Base-by-base conservation (phyloP, 2,797 vertebrate species). In the Austrolebias charrua region DNA sequence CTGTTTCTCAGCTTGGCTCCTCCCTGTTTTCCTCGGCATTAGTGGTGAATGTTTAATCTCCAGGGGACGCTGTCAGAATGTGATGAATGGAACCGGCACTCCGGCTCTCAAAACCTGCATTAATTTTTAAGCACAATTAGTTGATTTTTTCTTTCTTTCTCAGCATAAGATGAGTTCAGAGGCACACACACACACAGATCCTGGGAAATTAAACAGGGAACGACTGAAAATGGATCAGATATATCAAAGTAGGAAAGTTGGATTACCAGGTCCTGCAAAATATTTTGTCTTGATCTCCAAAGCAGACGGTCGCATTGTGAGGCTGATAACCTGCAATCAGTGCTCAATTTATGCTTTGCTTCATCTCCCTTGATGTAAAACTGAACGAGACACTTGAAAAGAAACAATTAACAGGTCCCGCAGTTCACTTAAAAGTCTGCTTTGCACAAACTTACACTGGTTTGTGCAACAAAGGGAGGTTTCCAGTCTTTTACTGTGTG, bases 91-190 rank as follows among this genome's bases (percentile, higher is more conserved):
- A 18, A 69, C 78, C 66, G 65, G 66, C 71, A 83, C 79, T 86
- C 63, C 48, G 63, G 67, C 65, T 87, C 75, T 89, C 83, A 86
- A 88, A 89, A 82, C 76, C 80, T 75, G 84, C 86, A 90, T 90
- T 82, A 75, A 91, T 89, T 88, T 89, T 89, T 86, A 82, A 88
- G 73, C 76, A 77, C 74, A 88, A 85, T 87, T 88, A 83, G 71
- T 43, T 12, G 73, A 81, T 81, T 66, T 70, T 63, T 55, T 31
- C 19, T 64, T 57, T 38, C 29, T 59, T 76, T 71, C 64, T 54
- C 71, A 45, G 33, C 59, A 60, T 24, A 49, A 60, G 61, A 76
- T 55, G 55, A 76, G 60, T 75, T 62, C 68, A 60, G 71, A 78
- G 44, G 65, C 54, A 11, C 35, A 38, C 35, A 38, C 33, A 63